Evolutionary conservation across 2,888 invertebrate species (phyloP).

Genomic region (Plebejus melissa): DNA sequence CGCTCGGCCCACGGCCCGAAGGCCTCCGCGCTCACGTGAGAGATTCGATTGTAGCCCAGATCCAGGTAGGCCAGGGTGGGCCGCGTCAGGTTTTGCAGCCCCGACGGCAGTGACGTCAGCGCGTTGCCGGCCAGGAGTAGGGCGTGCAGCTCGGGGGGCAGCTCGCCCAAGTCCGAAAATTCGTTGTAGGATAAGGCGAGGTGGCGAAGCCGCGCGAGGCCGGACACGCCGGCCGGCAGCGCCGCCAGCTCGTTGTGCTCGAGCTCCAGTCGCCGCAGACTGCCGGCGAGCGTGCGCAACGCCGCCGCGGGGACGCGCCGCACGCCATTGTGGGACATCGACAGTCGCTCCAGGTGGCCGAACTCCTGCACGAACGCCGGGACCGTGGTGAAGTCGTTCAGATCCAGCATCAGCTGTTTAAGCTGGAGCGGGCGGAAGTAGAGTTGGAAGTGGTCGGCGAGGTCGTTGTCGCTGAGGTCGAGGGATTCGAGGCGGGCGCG

Average conservation of each 20-base stretch:
- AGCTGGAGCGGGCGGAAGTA: slow-evolving; percentile 83
- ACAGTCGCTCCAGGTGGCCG: slow-evolving; percentile 84
- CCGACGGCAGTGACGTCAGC: slow-evolving; percentile 81
- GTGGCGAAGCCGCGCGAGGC: slow-evolving; percentile 81
- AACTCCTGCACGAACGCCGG: slow-evolving; percentile 81
- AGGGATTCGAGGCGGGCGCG: slow-evolving; percentile 83
- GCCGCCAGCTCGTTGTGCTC: slow-evolving; percentile 84
- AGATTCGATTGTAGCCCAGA: slow-evolving; percentile 88
- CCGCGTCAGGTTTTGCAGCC: slow-evolving; percentile 80
- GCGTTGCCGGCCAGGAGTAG: slow-evolving; percentile 87
- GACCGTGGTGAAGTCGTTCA: slow-evolving; percentile 84
- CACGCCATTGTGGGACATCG: slow-evolving; percentile 86
- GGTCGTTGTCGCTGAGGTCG: slow-evolving; percentile 88
- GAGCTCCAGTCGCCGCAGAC: slow-evolving; percentile 86
- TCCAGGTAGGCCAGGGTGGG: slow-evolving; percentile 83
- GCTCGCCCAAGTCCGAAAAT: slow-evolving; percentile 69
- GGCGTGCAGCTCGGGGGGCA: slow-evolving; percentile 82
- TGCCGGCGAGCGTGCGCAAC: slow-evolving; percentile 82
- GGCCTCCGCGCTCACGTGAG: slow-evolving; percentile 81
- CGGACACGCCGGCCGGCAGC: slow-evolving; percentile 81
- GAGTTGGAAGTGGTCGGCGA: slow-evolving; percentile 80
- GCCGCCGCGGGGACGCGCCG: slow-evolving; percentile 81
- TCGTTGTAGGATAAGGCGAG: slow-evolving; percentile 88
- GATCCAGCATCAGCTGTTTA: slow-evolving; percentile 85
- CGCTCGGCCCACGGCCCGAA: slow-evolving; percentile 86